Percentiles rank a stretch among this genome's conserved stretches.
Evolutionary conservation across 1,140 invertebrate species (phyloP).

Genomic region (Piezodorus guildinii): DNA sequence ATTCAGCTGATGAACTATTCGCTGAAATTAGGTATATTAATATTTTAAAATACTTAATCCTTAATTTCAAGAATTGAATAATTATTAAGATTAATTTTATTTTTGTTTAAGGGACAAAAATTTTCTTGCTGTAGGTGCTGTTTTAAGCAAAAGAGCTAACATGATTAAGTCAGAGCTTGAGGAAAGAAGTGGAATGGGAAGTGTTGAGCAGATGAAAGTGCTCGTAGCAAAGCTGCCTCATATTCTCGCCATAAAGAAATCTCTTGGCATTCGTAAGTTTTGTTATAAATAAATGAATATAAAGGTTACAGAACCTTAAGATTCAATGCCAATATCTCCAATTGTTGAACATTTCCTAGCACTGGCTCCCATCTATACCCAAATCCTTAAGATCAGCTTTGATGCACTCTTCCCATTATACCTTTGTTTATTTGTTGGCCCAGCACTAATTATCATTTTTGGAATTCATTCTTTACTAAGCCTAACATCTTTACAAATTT

Average conservation of each 20-base stretch:
- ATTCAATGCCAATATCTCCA: too few species aligned
- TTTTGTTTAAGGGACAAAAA: constrained; percentile 63
- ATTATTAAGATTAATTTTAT: background rate
- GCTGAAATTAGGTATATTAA: constrained; percentile 53
- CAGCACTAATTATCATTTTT: too few species aligned
- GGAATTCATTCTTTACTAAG: too few species aligned
- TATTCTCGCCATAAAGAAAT: constrained; percentile 76
- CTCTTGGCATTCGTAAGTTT: constrained; percentile 55
- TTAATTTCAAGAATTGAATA: background rate
- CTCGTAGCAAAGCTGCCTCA: constrained; percentile 84
- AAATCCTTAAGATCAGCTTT: too few species aligned
- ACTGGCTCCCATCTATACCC: too few species aligned
- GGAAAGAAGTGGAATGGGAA: constrained; percentile 69
- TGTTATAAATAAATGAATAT: too few species aligned
- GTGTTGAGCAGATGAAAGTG: constrained; percentile 85
- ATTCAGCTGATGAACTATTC: constrained; percentile 83
- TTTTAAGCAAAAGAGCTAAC: constrained; percentile 77
- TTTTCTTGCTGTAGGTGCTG: constrained; percentile 80
- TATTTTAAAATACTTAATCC: background rate
- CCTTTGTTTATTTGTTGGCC: too few species aligned
- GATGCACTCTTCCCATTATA: too few species aligned
- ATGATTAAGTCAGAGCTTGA: constrained; percentile 75
- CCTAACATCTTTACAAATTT: too few species aligned
- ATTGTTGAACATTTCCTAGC: too few species aligned
- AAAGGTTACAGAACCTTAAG: too few species aligned